These are phyloP conservation scores for Hucho hucho DNA, from an alignment of 2,113 vertebrate species.

Conservation along the genomic window DNA sequence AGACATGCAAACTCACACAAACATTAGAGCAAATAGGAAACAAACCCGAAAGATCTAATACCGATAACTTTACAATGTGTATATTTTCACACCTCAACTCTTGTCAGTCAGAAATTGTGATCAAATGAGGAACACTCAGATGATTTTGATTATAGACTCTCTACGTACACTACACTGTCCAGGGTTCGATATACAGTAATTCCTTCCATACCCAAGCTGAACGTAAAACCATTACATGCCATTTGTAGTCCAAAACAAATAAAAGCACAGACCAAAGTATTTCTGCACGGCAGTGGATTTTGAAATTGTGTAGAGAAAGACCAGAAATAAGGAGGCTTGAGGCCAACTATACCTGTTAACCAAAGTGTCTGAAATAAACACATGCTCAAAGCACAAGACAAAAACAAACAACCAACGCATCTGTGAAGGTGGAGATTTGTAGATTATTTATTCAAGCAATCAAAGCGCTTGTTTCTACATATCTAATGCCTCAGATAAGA, in stretches of 20 bases:
- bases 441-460: slow-evolving; percentile 57
- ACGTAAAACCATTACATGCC: slow-evolving; percentile 52
- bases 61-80: slow-evolving; percentile 7
- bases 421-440: slow-evolving; percentile 24
- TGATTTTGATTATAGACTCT: slow-evolving; percentile 24
- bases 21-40: neutral
- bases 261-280: slow-evolving; percentile 81
- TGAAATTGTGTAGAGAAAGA: slow-evolving; percentile 54
- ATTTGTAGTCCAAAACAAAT: slow-evolving; percentile 71
- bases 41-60: slow-evolving; percentile 55
- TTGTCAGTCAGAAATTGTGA: slow-evolving; percentile 11
- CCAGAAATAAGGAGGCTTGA: slow-evolving; percentile 48
- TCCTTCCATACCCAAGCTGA: slow-evolving; percentile 37
- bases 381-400: slow-evolving; percentile 52
- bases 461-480: slow-evolving; percentile 65
- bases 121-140: neutral
- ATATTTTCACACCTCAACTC: slow-evolving; percentile 22
- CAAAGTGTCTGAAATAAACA: slow-evolving; percentile 73
- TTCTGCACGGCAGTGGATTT: slow-evolving; percentile 63
- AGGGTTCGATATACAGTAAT: slow-evolving; percentile 12
- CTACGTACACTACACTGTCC: slow-evolving; percentile 16
- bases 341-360: slow-evolving; percentile 63
- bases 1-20: slow-evolving; percentile 54
- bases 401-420: slow-evolving; percentile 34
- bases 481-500: slow-evolving; percentile 56